Percentiles rank a stretch among this genome's conserved stretches.
Conservation (phyloP, 2,113 vertebrate genomes). For the Datnioides undecimradiatus region DNA sequence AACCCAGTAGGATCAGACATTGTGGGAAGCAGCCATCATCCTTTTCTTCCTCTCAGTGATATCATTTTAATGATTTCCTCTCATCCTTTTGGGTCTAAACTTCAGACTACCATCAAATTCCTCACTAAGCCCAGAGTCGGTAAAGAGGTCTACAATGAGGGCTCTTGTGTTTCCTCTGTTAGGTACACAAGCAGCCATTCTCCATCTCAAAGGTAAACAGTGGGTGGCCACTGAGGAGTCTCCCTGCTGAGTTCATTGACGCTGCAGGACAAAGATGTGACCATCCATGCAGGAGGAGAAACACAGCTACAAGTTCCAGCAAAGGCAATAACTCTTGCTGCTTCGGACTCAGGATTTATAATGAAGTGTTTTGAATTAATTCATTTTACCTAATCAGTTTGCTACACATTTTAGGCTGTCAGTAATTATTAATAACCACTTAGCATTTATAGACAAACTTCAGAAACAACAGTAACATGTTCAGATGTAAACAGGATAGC, state of each 20-base stretch:
- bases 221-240: constrained; percentile 34
- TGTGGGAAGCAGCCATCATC: constrained; percentile 25
- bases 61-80: constrained; percentile 35
- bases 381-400: not conserved
- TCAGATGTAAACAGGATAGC: too few species aligned
- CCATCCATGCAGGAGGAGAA: not conserved
- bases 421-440: too few species aligned
- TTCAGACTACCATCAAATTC: constrained; percentile 42
- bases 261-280: constrained; percentile 17
- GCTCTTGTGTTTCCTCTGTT: constrained; percentile 43
- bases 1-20: not conserved
- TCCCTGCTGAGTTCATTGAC: constrained; percentile 44
- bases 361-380: not conserved
- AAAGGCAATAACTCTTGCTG: not conserved
- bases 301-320: not conserved
- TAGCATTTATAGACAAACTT: too few species aligned
- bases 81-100: not conserved
- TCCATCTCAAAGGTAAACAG: constrained; percentile 51
- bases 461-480: too few species aligned
- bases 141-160: constrained; percentile 17
- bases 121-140: constrained; percentile 15
- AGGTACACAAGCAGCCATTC: constrained; percentile 25
- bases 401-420: not conserved
- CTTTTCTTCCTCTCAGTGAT: constrained; percentile 18
- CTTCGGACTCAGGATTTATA: not conserved